These are phyloP conservation scores for Melanotaenia maccullochi DNA, from an alignment of 2,797 vertebrate genomes.

Conservation along the genomic window DNA sequence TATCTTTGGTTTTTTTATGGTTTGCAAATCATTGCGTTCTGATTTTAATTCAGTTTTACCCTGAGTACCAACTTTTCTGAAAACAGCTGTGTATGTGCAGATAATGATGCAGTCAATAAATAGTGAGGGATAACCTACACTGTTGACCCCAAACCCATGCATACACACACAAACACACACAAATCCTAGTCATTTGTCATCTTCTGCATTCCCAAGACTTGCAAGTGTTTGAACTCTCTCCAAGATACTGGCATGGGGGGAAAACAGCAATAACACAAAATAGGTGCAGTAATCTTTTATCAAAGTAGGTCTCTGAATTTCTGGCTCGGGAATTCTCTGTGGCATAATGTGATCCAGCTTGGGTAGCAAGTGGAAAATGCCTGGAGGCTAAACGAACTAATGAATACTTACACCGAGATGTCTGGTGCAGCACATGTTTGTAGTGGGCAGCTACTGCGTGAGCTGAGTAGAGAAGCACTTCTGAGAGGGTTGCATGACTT, in stretches of 20 bases:
- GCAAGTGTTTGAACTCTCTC: conserved; percentile 71
- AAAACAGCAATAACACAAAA: conserved; percentile 70
- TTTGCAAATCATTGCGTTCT: not conserved
- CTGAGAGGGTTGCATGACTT: not conserved
- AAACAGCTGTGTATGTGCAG: not conserved
- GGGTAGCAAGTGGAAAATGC: conserved; percentile 84
- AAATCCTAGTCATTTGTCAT: conserved; percentile 47
- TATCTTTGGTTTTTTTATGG: not conserved
- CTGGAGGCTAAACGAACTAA: conserved; percentile 79
- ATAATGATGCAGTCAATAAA: conserved; percentile 33
- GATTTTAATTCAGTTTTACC: not conserved
- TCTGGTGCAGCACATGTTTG: conserved; percentile 78
- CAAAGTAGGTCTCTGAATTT: conserved; percentile 73
- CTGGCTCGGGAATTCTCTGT: conserved; percentile 73
- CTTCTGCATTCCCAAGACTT: conserved; percentile 52
- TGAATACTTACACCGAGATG: conserved; percentile 75
- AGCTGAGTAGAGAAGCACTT: conserved; percentile 42
- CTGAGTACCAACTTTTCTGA: not conserved
- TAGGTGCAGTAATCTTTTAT: conserved; percentile 77
- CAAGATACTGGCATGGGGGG: conserved; percentile 47
- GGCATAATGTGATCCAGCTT: conserved; percentile 83
- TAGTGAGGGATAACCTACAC: conserved; percentile 6
- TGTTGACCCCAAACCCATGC: not conserved
- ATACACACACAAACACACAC: conserved; percentile 17
- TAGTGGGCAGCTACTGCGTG: conserved; percentile 73